Conservation (phyloP, 2,113 vertebrate species). For the Meriones unguiculatus region DNA sequence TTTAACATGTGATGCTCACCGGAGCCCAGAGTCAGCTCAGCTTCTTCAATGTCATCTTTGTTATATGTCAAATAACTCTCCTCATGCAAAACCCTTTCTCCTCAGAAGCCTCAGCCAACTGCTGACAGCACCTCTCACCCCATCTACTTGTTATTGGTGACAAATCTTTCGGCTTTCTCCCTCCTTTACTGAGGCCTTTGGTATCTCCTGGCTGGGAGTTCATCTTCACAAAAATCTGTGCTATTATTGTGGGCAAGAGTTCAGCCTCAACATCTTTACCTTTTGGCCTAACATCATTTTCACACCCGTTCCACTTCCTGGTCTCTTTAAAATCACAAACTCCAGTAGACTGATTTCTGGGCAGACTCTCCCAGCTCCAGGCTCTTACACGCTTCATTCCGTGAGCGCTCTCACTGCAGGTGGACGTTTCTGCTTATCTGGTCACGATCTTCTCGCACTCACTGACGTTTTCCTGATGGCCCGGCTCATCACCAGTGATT, state of each 20-base stretch:
- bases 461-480: background rate
- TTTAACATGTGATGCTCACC: background rate
- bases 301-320: background rate
- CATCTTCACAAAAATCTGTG: background rate
- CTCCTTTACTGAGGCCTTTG: background rate
- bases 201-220: background rate
- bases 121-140: background rate
- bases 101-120: slow-evolving; percentile 20
- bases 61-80: background rate
- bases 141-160: background rate
- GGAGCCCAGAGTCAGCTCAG: background rate
- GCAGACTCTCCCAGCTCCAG: background rate
- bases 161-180: background rate
- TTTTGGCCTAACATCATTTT: background rate
- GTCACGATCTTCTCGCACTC: background rate
- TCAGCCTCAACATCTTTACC: background rate
- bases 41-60: slow-evolving; percentile 36
- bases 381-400: background rate
- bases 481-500: background rate
- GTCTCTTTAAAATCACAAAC: background rate
- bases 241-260: background rate
- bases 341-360: background rate
- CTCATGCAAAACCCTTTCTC: background rate
- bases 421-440: background rate
- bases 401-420: accelerated